Evolutionary conservation across 2,113 vertebrate species (phyloP).

Genomic region (Clinocottus analis): DNA sequence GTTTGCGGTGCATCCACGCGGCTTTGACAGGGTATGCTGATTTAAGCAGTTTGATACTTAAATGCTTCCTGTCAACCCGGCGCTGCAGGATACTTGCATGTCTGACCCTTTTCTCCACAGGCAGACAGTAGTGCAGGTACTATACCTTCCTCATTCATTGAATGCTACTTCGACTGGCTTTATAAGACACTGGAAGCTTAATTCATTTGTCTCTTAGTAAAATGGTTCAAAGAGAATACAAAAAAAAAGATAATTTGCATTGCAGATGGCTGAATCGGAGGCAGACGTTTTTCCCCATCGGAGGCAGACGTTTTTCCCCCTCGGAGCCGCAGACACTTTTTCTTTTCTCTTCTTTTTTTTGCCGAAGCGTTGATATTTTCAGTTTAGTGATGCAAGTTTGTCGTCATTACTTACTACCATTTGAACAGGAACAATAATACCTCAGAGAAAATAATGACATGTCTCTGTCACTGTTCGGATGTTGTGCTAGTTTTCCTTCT

Average conservation of each 20-base stretch:
- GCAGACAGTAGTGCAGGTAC: neutral
- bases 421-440: slow-evolving; percentile 34
- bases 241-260: slow-evolving; percentile 16
- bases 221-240: slow-evolving; percentile 37
- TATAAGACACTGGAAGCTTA: slow-evolving; percentile 8
- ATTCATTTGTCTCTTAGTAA: slow-evolving; percentile 38
- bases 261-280: slow-evolving; percentile 17
- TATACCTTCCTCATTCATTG: neutral
- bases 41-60: slow-evolving; percentile 29
- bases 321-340: slow-evolving; percentile 5
- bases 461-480: neutral
- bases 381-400: slow-evolving; percentile 24
- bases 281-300: slow-evolving; percentile 20
- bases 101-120: slow-evolving; percentile 1
- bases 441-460: slow-evolving; percentile 37
- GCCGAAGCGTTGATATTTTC: slow-evolving; percentile 34
- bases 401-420: slow-evolving; percentile 23
- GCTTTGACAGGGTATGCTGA: slow-evolving; percentile 38
- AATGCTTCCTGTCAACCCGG: slow-evolving; percentile 16
- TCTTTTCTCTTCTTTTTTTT: slow-evolving; percentile 25
- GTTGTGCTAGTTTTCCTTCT: slow-evolving; percentile 18
- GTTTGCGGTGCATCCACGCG: neutral
- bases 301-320: slow-evolving; percentile 14
- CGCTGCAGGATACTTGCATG: neutral
- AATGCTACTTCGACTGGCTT: slow-evolving; percentile 2